phyloP scores from a whole-genome alignment of 2,888 invertebrate genomes.

The Syritta pipiens region DNA sequence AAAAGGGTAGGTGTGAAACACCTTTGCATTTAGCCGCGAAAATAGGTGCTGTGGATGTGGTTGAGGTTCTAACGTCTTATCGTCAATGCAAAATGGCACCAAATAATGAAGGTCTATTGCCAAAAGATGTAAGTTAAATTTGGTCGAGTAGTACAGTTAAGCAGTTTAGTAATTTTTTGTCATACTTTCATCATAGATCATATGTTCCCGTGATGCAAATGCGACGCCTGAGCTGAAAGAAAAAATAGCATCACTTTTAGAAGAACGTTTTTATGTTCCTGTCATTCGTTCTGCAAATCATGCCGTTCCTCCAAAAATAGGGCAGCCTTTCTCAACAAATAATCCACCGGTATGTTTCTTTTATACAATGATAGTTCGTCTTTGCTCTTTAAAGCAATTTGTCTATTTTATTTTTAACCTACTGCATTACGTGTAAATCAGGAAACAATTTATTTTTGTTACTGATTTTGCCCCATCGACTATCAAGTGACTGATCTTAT shows the following conservation, averaged over 20 bases:
- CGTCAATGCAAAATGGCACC: conserved; percentile 87
- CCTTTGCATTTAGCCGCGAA: conserved; percentile 97
- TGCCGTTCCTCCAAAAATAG: conserved; percentile 87
- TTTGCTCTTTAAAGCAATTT: too few relatives aligned
- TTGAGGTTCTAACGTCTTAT: conserved; percentile 89
- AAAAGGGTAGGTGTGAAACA: conserved; percentile 94
- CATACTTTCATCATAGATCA: conserved; percentile 81
- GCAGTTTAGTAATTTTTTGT: neutral
- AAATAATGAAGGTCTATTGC: conserved; percentile 88
- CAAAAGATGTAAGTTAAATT: conserved; percentile 85
- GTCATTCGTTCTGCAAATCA: conserved; percentile 89
- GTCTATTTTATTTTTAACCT: neutral
- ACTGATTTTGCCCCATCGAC: too few relatives aligned
- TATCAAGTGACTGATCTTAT: too few relatives aligned
- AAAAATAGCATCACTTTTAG: conserved; percentile 83
- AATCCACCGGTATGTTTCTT: conserved; percentile 82
- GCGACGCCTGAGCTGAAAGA: conserved; percentile 79
- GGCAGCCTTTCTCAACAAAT: conserved; percentile 87
- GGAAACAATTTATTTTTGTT: too few relatives aligned
- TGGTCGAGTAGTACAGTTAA: neutral
- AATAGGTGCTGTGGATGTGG: conserved; percentile 89
- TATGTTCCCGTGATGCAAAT: conserved; percentile 84
- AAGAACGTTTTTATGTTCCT: conserved; percentile 92
- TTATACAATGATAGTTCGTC: neutral
- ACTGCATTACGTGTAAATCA: neutral